phyloP scores from a whole-genome alignment of 2,888 invertebrate genomes.

The Andrena marginata region DNA sequence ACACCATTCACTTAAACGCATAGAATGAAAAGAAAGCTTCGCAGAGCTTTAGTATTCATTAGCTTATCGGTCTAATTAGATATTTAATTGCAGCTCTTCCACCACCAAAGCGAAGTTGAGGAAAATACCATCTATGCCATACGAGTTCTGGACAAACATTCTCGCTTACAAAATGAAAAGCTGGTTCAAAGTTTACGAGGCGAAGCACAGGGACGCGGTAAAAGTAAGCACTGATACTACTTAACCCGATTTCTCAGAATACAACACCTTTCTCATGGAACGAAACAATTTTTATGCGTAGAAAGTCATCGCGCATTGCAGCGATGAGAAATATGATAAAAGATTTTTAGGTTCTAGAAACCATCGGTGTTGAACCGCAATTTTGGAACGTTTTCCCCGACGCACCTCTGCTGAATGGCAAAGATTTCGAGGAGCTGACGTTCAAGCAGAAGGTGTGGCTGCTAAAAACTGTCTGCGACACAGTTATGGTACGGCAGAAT shows the following conservation, averaged over 20 bases:
- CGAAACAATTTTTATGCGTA: not conserved
- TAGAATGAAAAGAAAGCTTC: not conserved
- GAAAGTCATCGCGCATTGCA: not conserved
- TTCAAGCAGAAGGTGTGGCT: constrained; percentile 87
- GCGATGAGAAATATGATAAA: constrained; percentile 59
- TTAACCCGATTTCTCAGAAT: not conserved
- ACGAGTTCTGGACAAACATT: constrained; percentile 86
- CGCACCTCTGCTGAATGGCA: constrained; percentile 85
- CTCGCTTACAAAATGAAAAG: constrained; percentile 84
- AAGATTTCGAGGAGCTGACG: constrained; percentile 86
- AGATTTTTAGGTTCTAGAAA: constrained; percentile 84
- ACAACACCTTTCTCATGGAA: not conserved
- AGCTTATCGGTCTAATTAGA: no score
- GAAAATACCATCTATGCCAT: constrained; percentile 87
- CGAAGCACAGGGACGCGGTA: constrained; percentile 80
- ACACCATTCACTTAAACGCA: not conserved
- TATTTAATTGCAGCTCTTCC: no score
- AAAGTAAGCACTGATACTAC: constrained; percentile 74
- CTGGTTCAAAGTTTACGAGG: constrained; percentile 86
- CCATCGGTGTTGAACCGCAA: constrained; percentile 86
- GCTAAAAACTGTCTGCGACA: constrained; percentile 87
- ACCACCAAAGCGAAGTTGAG: constrained; percentile 82
- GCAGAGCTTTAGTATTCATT: not conserved
- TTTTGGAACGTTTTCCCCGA: constrained; percentile 87
- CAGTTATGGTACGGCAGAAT: constrained; percentile 77